Percentiles rank a stretch among this genome's conserved stretches.
Evolutionary conservation across 1,140 invertebrate species (phyloP).

Genomic region (Sitodiplosis mosellana): DNA sequence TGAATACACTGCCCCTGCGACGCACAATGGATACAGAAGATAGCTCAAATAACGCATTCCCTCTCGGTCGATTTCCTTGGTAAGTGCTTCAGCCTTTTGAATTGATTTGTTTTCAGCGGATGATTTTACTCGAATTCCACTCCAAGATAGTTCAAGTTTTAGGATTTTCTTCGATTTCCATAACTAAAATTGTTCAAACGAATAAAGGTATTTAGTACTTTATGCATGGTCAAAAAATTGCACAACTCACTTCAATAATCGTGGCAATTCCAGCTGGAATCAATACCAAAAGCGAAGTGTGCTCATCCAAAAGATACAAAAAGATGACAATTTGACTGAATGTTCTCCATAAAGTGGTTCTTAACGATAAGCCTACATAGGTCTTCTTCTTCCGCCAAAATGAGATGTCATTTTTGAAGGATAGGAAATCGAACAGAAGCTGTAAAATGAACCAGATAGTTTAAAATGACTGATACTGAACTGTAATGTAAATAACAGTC

Average conservation of each 20-base stretch:
- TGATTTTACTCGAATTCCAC: constrained; percentile 20
- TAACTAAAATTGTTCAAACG: no score
- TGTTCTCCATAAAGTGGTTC: constrained; percentile 80
- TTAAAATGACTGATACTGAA: constrained; percentile 1
- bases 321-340: constrained; percentile 90
- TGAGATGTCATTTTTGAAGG: constrained; percentile 93
- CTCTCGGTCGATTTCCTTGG: constrained; percentile 71
- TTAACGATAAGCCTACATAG: constrained; percentile 73
- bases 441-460: constrained; percentile 29
- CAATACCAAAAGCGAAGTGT: constrained; percentile 77
- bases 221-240: no score
- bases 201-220: no score
- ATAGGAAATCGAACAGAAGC: constrained; percentile 89
- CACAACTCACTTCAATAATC: constrained; percentile 34
- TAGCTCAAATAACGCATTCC: constrained; percentile 83
- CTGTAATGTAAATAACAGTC: not conserved
- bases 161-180: constrained; percentile 92
- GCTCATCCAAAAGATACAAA: constrained; percentile 81
- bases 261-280: constrained; percentile 71
- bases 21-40: constrained; percentile 77
- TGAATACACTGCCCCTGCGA: constrained; percentile 77
- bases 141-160: constrained; percentile 42
- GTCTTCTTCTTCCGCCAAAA: constrained; percentile 78
- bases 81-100: constrained; percentile 52
- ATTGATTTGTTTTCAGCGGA: constrained; percentile 13